Evolutionary conservation across 2,113 vertebrate species (phyloP), one percentile per base, ranked within the genome.

Genomic region (Sebastes schlegelii): DNA sequence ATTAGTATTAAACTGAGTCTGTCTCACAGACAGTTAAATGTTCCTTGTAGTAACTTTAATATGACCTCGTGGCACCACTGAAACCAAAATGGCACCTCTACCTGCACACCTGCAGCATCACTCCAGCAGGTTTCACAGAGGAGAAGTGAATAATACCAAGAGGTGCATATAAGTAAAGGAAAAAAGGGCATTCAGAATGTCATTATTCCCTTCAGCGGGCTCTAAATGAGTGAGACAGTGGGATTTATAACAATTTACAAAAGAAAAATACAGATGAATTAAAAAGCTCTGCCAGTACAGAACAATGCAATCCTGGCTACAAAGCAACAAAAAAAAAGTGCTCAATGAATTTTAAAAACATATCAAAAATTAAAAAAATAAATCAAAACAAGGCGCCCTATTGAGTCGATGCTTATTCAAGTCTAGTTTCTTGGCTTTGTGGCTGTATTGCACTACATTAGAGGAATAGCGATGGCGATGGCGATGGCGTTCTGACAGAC

Each of bases 361-460:
- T 40, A 70, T 77, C 17, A 63, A 80, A 78, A 83, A 61, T 57
- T 40, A 10, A 63, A 74, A 73, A 64, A 76, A 1, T 26, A 71
- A 71, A 85, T 40, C 42, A 79, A 84, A 34, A 85, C 17, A 42
- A 78, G 19, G 61, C 80, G 66, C 74, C 82, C 79, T 70, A 21
- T 61, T 60, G 57, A 58, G 58, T 82, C 70, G 17, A 16, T 61
- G 77, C 70, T 72, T 48, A 62, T 76, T 88, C 82, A 86, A 85
- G 83, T 84, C 45, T 86, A 54, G 65, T 45, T 77, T 82, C 77
- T 88, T 89, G 92, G 92, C 83, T 84, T 83, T 80, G 83, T 68
- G 70, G 75, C 60, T 79, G 80, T 69, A 79, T 88, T 88, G 92
- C 89, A 91, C 84, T 77, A 84, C 75, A 80, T 74, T 51, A 45